These are phyloP conservation scores for Metacarcinus magister DNA, from an alignment of 2,888 invertebrate species.

Conservation along the genomic window DNA sequence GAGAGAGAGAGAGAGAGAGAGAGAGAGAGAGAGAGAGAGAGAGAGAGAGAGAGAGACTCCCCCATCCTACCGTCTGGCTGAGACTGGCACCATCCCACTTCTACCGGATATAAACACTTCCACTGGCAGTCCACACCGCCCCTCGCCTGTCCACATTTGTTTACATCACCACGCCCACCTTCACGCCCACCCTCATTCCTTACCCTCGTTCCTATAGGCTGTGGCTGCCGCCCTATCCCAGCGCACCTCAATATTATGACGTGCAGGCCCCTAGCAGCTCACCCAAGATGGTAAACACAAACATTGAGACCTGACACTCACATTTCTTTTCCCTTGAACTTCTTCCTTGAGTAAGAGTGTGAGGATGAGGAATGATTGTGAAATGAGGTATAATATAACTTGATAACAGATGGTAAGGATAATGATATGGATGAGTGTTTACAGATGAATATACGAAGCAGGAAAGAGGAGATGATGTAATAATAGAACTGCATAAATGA, in stretches of 20 bases:
- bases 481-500: not conserved
- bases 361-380: too few relatives aligned
- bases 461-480: not conserved
- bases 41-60: not conserved
- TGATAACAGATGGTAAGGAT: too few relatives aligned
- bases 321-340: not conserved
- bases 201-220: not conserved
- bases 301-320: not conserved
- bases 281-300: not conserved
- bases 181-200: not conserved
- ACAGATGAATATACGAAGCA: not conserved
- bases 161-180: not conserved
- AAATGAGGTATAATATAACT: too few relatives aligned
- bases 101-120: conserved; percentile 30
- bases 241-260: conserved; percentile 5
- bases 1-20: conserved; percentile 53
- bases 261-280: not conserved
- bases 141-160: not conserved
- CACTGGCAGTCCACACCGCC: not conserved
- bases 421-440: not conserved
- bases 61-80: not conserved
- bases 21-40: conserved; percentile 35
- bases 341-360: not conserved
- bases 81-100: conserved; percentile 28
- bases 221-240: not conserved